Evolutionary conservation across 2,797 vertebrate genomes (phyloP).

Genomic region (Lutjanus argentimaculatus): DNA sequence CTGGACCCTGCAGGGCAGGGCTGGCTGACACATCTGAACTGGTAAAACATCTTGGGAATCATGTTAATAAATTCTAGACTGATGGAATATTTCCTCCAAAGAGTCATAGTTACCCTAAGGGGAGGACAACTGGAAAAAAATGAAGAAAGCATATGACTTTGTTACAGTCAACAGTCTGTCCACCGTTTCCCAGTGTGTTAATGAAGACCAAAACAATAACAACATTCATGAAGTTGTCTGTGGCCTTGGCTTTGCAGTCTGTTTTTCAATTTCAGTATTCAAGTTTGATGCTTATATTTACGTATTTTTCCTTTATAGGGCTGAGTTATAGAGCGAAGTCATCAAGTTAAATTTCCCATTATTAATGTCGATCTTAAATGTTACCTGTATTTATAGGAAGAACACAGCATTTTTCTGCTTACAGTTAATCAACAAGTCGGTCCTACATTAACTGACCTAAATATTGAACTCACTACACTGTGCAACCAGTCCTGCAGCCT

Average conservation of each 20-base stretch:
- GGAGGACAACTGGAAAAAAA: conserved; percentile 26
- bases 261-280: neutral
- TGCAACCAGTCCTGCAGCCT: neutral
- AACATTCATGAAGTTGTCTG: conserved; percentile 53
- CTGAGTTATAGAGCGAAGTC: neutral
- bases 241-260: neutral
- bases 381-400: neutral
- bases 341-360: neutral
- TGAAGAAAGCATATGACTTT: conserved; percentile 63
- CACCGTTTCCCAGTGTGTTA: conserved; percentile 14
- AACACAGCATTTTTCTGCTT: neutral
- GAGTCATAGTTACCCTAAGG: conserved; percentile 46
- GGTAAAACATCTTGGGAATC: conserved; percentile 9
- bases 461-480: neutral
- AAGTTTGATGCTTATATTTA: neutral
- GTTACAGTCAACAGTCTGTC: conserved; percentile 36
- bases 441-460: neutral
- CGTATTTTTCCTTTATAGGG: neutral
- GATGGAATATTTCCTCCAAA: conserved; percentile 57
- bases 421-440: neutral
- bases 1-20: neutral
- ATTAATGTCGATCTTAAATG: neutral
- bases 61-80: conserved; percentile 19
- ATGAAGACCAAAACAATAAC: conserved; percentile 38
- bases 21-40: conserved; percentile 8